Percentiles rank a stretch among this genome's conserved stretches.
Conservation (phyloP, 1,140 invertebrate genomes). For the Papilio dardanus region DNA sequence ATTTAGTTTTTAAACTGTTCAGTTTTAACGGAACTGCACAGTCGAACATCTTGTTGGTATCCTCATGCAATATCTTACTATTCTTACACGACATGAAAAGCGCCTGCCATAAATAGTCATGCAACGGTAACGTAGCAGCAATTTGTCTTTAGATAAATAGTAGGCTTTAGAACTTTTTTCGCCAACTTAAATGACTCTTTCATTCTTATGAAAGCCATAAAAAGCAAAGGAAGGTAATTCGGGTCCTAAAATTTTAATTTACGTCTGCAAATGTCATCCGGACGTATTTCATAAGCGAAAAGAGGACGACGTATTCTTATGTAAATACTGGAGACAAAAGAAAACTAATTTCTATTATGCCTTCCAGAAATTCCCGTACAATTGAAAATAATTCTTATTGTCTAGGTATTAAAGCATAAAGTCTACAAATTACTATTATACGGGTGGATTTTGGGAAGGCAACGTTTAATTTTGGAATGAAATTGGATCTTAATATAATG, state of each 20-base stretch:
- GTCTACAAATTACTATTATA: background rate
- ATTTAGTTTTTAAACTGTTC: no score
- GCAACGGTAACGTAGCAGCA: background rate
- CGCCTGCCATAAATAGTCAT: conserved; percentile 14
- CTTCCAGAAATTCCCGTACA: background rate
- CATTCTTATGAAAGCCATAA: background rate
- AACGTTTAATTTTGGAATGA: background rate
- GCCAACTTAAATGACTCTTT: background rate
- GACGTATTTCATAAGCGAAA: conserved; percentile 11
- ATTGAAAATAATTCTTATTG: background rate
- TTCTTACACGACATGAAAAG: background rate
- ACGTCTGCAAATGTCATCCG: conserved; percentile 1
- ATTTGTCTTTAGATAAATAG: background rate
- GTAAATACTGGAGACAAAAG: conserved; percentile 16
- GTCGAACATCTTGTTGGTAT: no score
- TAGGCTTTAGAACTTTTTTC: background rate
- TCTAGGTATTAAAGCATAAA: background rate
- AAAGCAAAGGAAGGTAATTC: background rate
- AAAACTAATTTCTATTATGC: conserved; percentile 4
- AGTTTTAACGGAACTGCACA: no score
- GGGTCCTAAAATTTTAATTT: background rate
- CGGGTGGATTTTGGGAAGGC: background rate
- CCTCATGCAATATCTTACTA: background rate
- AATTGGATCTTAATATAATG: background rate
- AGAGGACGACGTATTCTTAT: conserved; percentile 5